Conservation (phyloP, 2,888 invertebrate genomes). For the Marasmarcha lunaedactyla region DNA sequence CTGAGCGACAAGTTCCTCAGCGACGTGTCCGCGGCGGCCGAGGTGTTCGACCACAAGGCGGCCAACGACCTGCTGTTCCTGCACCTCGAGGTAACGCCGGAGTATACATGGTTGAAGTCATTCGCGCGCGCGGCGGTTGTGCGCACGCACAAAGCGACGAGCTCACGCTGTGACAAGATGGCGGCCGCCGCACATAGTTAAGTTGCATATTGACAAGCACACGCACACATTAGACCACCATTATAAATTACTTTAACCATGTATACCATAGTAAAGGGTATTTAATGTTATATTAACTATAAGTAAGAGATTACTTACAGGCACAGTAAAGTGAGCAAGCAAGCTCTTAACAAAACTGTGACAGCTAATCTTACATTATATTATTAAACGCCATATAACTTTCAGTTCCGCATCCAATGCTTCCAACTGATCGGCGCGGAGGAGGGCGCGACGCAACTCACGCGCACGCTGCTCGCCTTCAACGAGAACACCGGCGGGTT, state of each 20-base stretch:
- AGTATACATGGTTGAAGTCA: too few species aligned
- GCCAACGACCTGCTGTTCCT: slow-evolving; percentile 91
- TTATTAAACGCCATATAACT: too few species aligned
- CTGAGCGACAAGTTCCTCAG: slow-evolving; percentile 72
- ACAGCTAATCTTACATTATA: too few species aligned
- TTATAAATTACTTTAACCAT: background rate
- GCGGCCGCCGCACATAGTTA: too few species aligned
- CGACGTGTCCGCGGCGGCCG: slow-evolving; percentile 77
- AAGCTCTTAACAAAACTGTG: too few species aligned
- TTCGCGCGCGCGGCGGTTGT: background rate
- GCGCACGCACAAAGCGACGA: background rate
- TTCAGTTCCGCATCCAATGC: slow-evolving; percentile 89
- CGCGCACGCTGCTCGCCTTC: slow-evolving; percentile 42
- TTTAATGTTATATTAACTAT: too few species aligned
- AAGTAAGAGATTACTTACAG: too few species aligned
- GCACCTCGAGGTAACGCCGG: slow-evolving; percentile 92
- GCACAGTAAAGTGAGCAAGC: too few species aligned
- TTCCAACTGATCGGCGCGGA: slow-evolving; percentile 85
- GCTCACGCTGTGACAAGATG: too few species aligned
- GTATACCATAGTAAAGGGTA: slow-evolving; percentile 1
- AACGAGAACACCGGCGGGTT: slow-evolving; percentile 37
- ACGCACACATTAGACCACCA: background rate
- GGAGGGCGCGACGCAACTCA: slow-evolving; percentile 35
- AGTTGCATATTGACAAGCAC: too few species aligned
- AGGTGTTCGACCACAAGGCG: slow-evolving; percentile 88